Conservation (phyloP, 2,888 invertebrate genomes). For the Pteria penguin region DNA sequence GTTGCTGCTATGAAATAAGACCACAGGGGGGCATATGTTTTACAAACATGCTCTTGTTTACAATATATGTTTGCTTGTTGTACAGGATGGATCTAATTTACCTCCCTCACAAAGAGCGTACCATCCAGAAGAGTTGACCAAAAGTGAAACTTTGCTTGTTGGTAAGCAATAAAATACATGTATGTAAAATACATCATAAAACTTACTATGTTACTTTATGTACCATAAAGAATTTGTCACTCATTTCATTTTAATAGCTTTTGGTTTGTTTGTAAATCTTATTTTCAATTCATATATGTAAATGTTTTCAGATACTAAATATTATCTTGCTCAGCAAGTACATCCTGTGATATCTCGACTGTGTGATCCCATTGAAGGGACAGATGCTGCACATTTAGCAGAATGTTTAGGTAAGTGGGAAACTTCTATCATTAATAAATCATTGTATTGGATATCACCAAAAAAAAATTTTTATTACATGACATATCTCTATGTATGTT, state of each 20-base stretch:
- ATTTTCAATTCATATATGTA: not conserved
- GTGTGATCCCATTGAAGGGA: slow-evolving; percentile 96
- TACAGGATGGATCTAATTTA: slow-evolving; percentile 81
- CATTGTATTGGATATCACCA: no score
- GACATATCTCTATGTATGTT: not conserved
- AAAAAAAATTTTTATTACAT: no score
- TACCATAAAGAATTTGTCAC: not conserved
- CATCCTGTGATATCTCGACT: slow-evolving; percentile 97
- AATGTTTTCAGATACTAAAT: slow-evolving; percentile 85
- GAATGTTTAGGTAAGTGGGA: slow-evolving; percentile 90
- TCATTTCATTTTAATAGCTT: not conserved
- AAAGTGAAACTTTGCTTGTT: slow-evolving; percentile 79
- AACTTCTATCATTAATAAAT: no score
- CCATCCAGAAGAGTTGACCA: slow-evolving; percentile 89
- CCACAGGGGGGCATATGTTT: no score
- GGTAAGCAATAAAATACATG: slow-evolving; percentile 75
- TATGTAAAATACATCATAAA: no score
- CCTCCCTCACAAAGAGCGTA: slow-evolving; percentile 95
- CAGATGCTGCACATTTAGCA: slow-evolving; percentile 93
- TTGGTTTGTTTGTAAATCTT: not conserved
- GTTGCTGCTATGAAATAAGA: no score
- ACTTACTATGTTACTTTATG: not conserved
- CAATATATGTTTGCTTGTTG: not conserved
- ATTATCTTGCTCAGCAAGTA: slow-evolving; percentile 96
- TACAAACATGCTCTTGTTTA: no score